Base-by-base conservation (phyloP, 2,113 vertebrate species). In the Toxostoma redivivum region DNA sequence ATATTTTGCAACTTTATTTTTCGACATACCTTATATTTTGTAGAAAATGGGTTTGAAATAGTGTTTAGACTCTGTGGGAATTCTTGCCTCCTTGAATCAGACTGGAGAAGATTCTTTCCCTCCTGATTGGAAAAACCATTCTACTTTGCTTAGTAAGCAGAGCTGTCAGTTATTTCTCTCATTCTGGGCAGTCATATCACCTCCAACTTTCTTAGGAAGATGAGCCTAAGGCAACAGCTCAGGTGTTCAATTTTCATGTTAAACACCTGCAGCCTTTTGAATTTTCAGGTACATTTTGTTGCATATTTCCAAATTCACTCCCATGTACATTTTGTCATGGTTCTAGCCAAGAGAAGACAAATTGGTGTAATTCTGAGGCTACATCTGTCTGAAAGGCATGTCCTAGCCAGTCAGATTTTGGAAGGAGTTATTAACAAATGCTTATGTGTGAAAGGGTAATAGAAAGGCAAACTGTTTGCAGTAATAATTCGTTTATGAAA, bases 241-340 rank as follows among this genome's bases (percentile, higher is more conserved):
- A 58, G 6, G 11, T 76, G 20, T 44, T 69, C 1, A 9, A 11
- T 79, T 85, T 93, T 67, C 48, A 45, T 35, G 5, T 33, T 62
- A 61, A 92, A 38, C 51, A 67, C 4, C 4, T 61, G 2, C 14
- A 50, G 3, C 7, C 2, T 58, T 30, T 21, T 60, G 23, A 72
- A 48, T 79, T 81, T 82, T 61, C 42, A 38, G 37, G 7, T 15
- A 58, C 6, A 10, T 8, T 56, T 48, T 27, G 2, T 50, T 61
- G 3, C 16, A 37, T 1, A 1, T 65, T 92, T 85, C 48, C 47
- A 88, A 40, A 66, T 66, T 86, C 25, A 45, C 8, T 74, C 10
- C 16, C 0, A 0, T 48, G 13, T 62, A 50, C 4, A 7, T 83
- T 80, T 73, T 83, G 24, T 50, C 24, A 38, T 31, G 6, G 31